A percentile compares a stretch with the other conserved stretches of the same genome.
These are phyloP conservation scores for Hirtodrosophila confusa DNA, from an alignment of 2,888 invertebrate genomes.

Conservation along the genomic window DNA sequence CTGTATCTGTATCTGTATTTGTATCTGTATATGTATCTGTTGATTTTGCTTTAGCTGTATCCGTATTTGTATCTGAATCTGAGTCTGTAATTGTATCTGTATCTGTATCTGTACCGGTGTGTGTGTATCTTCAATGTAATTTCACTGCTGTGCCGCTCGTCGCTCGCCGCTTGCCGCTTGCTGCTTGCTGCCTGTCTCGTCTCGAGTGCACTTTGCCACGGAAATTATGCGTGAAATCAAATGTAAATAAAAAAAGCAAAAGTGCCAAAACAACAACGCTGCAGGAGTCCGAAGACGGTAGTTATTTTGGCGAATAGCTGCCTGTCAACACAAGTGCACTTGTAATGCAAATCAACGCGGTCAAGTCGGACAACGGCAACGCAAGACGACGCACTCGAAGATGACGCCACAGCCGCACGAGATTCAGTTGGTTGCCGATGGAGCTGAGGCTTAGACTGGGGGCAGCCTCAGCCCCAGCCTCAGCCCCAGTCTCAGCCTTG, in stretches of 20 bases:
- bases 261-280: slow-evolving; percentile 68
- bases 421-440: slow-evolving; percentile 19
- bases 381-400: slow-evolving; percentile 47
- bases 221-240: slow-evolving; percentile 78
- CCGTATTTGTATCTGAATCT: too few relatives aligned
- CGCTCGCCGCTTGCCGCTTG: background rate
- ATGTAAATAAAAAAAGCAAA: slow-evolving; percentile 79
- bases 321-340: slow-evolving; percentile 82
- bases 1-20: background rate
- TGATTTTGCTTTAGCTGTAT: too few relatives aligned
- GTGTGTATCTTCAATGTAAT: slow-evolving; percentile 41
- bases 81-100: too few relatives aligned
- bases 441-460: background rate
- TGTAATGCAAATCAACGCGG: slow-evolving; percentile 81
- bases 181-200: slow-evolving; percentile 44
- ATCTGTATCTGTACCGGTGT: too few relatives aligned
- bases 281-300: slow-evolving; percentile 62
- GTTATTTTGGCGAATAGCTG: slow-evolving; percentile 81
- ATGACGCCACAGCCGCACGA: slow-evolving; percentile 53
- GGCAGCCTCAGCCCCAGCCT: too few relatives aligned
- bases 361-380: slow-evolving; percentile 60
- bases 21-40: too few relatives aligned
- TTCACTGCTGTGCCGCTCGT: slow-evolving; percentile 54
- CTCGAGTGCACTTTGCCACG: slow-evolving; percentile 78
- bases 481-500: background rate